Percentiles rank a stretch among this genome's conserved stretches.
These are phyloP conservation scores for Apeira syringaria DNA, from an alignment of 2,888 invertebrate genomes.

Conservation along the genomic window DNA sequence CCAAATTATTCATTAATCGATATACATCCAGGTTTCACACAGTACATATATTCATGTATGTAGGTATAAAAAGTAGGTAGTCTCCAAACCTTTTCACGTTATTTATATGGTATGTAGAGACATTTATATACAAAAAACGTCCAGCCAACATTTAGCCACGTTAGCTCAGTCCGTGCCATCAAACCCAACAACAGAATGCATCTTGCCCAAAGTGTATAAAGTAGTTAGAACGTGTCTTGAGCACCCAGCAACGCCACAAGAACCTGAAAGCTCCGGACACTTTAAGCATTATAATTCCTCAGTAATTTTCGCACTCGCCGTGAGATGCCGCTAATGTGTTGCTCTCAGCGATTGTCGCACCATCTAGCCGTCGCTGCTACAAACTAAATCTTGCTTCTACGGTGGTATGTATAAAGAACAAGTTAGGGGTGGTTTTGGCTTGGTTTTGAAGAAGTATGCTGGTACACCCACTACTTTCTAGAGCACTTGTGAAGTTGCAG, in stretches of 20 bases:
- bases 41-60: too few species aligned
- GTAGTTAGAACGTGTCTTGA: constrained; percentile 11
- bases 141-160: too few species aligned
- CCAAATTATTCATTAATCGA: too few species aligned
- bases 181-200: background rate
- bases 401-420: constrained; percentile 20
- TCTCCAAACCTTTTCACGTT: too few species aligned
- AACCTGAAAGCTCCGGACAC: constrained; percentile 50
- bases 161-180: background rate
- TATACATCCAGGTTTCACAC: too few species aligned
- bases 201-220: constrained; percentile 23
- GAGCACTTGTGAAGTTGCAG: constrained; percentile 74
- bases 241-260: constrained; percentile 17
- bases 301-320: constrained; percentile 76
- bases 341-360: constrained; percentile 66
- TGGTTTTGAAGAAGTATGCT: constrained; percentile 23
- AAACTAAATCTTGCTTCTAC: constrained; percentile 39
- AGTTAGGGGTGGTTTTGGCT: constrained; percentile 36
- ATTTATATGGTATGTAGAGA: too few species aligned
- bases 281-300: constrained; percentile 63
- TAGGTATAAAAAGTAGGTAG: too few species aligned
- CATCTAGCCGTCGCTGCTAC: constrained; percentile 58
- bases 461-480: constrained; percentile 58
- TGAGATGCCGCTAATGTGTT: constrained; percentile 80
- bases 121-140: too few species aligned